These are phyloP conservation scores for Drosophila grimshawi DNA, from an alignment of 1,140 invertebrate genomes.

Conservation along the genomic window DNA sequence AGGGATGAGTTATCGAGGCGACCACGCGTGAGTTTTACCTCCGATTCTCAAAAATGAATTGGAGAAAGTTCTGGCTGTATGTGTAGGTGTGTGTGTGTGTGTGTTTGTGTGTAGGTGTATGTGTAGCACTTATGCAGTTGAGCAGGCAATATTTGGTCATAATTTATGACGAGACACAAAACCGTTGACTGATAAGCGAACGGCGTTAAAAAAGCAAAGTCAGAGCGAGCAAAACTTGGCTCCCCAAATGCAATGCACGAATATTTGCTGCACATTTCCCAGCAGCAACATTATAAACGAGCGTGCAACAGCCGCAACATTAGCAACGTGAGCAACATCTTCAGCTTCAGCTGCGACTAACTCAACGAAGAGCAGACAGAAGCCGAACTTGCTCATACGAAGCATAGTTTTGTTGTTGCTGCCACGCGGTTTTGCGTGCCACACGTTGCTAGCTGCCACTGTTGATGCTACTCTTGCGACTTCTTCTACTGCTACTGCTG, in stretches of 20 bases:
- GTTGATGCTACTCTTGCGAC: neutral
- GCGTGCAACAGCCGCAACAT: conserved; percentile 14
- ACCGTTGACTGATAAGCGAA: conserved; percentile 71
- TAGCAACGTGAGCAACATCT: conserved; percentile 52
- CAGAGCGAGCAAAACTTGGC: neutral
- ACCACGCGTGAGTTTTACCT: conserved; percentile 60
- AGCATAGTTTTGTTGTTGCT: conserved; percentile 38
- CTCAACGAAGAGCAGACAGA: conserved; percentile 48
- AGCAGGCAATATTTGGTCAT: conserved; percentile 57
- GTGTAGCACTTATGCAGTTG: conserved; percentile 32
- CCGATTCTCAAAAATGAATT: conserved; percentile 5
- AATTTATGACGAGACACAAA: conserved; percentile 70
- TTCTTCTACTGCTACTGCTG: conserved; percentile 4
- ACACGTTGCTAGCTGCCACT: conserved; percentile 49
- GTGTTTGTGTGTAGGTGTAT: conserved; percentile 37
- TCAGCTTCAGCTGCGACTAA: conserved; percentile 35
- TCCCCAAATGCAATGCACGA: conserved; percentile 20
- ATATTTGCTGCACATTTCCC: conserved; percentile 18
- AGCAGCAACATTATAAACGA: conserved; percentile 29
- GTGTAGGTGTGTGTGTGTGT: conserved; percentile 18
- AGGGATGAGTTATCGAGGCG: conserved; percentile 66
- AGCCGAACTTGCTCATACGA: conserved; percentile 59
- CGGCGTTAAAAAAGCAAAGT: neutral
- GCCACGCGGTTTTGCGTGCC: conserved; percentile 63
- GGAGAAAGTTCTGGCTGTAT: neutral